Base-by-base conservation (phyloP, 2,113 vertebrate genomes). In the Bostrychus sinensis region DNA sequence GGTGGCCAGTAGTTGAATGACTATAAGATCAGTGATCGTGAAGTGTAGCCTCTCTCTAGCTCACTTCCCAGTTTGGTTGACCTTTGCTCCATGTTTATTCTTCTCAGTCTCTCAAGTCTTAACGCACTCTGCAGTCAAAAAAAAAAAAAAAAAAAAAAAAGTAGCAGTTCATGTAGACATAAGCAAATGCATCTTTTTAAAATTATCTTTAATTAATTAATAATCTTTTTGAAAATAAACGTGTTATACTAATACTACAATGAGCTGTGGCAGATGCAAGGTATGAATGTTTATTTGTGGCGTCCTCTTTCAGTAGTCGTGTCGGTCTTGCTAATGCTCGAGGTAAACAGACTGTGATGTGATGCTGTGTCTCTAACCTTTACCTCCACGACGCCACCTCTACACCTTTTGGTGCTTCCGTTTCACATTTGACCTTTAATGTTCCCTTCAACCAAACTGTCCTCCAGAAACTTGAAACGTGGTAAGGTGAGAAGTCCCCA, bases 371-470 rank as follows among this genome's bases (percentile, higher is more conserved):
- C 64, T 60, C 62, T 62, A 55, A 65, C 72, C 63, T 64, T 65
- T 69, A 39, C 45, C 72, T 77, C 67, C 20, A 8, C 23, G 23
- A 48, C 4, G 62, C n/a, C 65, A 59, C 56, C 70, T 77, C 26
- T 42, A 25, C 8, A 37, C n/a, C n/a, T n/a, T n/a, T n/a, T n/a
- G 78, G 53, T 66, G 58, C 67, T 87, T 78, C 54, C 61, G 32
- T 87, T 89, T 84, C 81, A 81, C 60, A 9, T 86, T 86, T 89
- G 86, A 87, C 85, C 89, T 86, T 86, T 83, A 71, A 64, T 56
- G 77, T 85, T 66, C 66, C 74, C 72, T 66, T 68, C 67, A 56
- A 84, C 77, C 66, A 64, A 85, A 85, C 66, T 65, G 77, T 75
- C 81, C 77, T 79, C 72, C 59, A 75, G 86, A 86, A 85, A 90